Base-by-base conservation (phyloP, 2,113 vertebrate species). In the Macrotus californicus region DNA sequence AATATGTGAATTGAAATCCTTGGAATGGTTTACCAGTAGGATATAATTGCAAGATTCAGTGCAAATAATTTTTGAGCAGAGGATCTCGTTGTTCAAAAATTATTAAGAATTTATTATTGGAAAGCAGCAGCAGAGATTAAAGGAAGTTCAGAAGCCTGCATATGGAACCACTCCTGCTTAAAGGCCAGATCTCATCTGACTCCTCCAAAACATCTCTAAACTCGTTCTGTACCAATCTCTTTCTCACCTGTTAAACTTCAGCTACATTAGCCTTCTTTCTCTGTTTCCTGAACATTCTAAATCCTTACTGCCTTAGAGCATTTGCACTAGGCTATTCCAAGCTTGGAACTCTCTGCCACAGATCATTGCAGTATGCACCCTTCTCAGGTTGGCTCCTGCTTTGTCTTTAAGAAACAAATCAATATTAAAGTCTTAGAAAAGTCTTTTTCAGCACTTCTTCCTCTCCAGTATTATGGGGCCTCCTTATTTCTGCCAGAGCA, bases 51-150 rank as follows among this genome's bases (percentile, higher is more conserved):
- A 64, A 24, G 9, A 77, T 34, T 50, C 39, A 88, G n/a, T 48
- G 13, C 34, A 83, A 90, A 80, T 41, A 29, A 26, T 61, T 79
- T 75, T 79, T 90, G 52, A 90, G 85, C 31, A 72, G 43, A 85
- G 7, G 13, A 48, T 26, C 70, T 26, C 8, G 18, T 52, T 91
- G 14, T 61, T 72, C 31, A 73, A 94, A 95, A 66, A 52, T 73
- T 11, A 66, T 61, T 14, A 64, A 72, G 24, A 83, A 83, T 91
- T 54, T 48, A 93, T 77, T 52, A 50, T 50, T 50, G 48, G 69
- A 34, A 29, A 75, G 39, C 34, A 73, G 22, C 31, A 79, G 59
- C 12, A 54, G 52, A 70, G 24, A 84, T 64, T 19, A 56, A 50
- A 70, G 54, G 36, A 41, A 85, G 31, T 13, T 0, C 19, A 43